Conservation (phyloP, 2,113 vertebrate species). For the Thamnophis sirtalis region DNA sequence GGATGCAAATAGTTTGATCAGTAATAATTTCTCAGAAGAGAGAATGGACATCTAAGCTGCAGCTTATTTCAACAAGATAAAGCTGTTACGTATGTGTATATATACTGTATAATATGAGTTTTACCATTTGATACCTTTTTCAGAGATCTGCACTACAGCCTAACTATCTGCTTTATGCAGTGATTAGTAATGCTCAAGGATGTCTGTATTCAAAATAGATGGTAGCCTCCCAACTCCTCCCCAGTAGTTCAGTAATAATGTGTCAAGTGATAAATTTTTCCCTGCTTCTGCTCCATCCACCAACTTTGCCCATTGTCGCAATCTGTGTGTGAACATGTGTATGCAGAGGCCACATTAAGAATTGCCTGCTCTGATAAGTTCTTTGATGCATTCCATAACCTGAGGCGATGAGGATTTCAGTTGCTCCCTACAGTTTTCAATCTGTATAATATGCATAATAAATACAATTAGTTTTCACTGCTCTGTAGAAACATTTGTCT, state of each 20-base stretch:
- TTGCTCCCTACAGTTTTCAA: slow-evolving; percentile 66
- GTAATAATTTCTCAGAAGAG: slow-evolving; percentile 49
- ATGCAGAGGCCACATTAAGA: slow-evolving; percentile 57
- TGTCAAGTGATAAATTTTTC: slow-evolving; percentile 51
- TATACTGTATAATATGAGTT: slow-evolving; percentile 70
- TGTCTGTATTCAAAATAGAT: slow-evolving; percentile 48
- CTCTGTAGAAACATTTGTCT: slow-evolving; percentile 65
- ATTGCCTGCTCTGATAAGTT: slow-evolving; percentile 64
- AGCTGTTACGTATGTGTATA: slow-evolving; percentile 61
- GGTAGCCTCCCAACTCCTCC: slow-evolving; percentile 42
- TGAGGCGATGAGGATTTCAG: slow-evolving; percentile 66
- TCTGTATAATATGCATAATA: slow-evolving; percentile 75
- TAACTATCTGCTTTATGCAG: slow-evolving; percentile 53
- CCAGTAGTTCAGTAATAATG: slow-evolving; percentile 48
- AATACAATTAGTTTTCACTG: slow-evolving; percentile 74
- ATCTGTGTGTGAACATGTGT: slow-evolving; percentile 44
- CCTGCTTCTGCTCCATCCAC: slow-evolving; percentile 9
- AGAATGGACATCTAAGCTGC: slow-evolving; percentile 41
- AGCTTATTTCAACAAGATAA: slow-evolving; percentile 56
- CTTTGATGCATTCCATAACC: slow-evolving; percentile 59
- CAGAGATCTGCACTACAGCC: slow-evolving; percentile 58
- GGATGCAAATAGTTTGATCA: slow-evolving; percentile 25
- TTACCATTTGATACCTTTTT: slow-evolving; percentile 71
- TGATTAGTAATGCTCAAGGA: slow-evolving; percentile 56
- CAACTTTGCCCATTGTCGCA: slow-evolving; percentile 51